phyloP scores from a whole-genome alignment of 2,113 vertebrate species.

The Coryphaenoides rupestris region DNA sequence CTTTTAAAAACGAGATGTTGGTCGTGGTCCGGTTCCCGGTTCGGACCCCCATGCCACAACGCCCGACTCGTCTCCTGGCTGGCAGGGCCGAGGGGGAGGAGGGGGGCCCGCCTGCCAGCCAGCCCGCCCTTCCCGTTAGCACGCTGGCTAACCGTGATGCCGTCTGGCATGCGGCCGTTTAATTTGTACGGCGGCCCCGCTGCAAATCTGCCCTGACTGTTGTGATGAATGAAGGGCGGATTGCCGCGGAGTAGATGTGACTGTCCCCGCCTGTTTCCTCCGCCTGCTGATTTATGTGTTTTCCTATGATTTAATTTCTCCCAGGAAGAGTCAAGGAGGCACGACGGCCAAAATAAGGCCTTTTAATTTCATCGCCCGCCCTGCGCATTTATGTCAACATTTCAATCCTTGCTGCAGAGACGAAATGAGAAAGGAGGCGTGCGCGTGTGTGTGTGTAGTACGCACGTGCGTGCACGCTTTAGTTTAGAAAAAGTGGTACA shows the following conservation, averaged over 20 bases:
- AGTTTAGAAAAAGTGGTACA: too few species aligned
- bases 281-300: slow-evolving; percentile 78
- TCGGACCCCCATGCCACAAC: too few species aligned
- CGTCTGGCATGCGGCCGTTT: slow-evolving; percentile 66
- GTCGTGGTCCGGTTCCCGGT: too few species aligned
- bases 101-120: too few species aligned
- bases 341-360: slow-evolving; percentile 56
- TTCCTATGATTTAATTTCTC: slow-evolving; percentile 78
- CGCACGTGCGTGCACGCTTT: too few species aligned
- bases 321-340: slow-evolving; percentile 65
- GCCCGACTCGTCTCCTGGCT: slow-evolving; percentile 59
- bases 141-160: slow-evolving; percentile 56
- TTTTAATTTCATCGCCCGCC: slow-evolving; percentile 68
- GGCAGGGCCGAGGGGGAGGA: slow-evolving; percentile 18
- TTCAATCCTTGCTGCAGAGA: slow-evolving; percentile 27
- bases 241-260: slow-evolving; percentile 76
- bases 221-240: slow-evolving; percentile 80
- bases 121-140: slow-evolving; percentile 54
- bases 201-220: slow-evolving; percentile 68
- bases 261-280: slow-evolving; percentile 69
- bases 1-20: too few species aligned
- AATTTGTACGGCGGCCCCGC: slow-evolving; percentile 64
- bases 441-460: too few species aligned
- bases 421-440: not conserved
- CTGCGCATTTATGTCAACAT: slow-evolving; percentile 61